These are phyloP conservation scores for Caenorhabditis imperialis DNA, from an alignment of 2,888 invertebrate genomes.

Conservation along the genomic window DNA sequence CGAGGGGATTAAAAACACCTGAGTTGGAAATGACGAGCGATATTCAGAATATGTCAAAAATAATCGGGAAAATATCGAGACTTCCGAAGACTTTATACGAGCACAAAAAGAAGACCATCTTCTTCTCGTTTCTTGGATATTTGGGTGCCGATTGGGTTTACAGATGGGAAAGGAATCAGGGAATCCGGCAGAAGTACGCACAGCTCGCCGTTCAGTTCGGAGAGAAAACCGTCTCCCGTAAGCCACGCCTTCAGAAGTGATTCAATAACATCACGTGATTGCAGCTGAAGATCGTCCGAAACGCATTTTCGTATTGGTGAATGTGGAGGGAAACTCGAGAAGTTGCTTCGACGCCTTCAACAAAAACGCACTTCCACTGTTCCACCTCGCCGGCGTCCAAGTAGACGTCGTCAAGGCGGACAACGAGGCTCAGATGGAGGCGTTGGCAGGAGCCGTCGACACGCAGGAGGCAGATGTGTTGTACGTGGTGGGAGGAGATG, in stretches of 20 bases:
- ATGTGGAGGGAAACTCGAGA: constrained; percentile 69
- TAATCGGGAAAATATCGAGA: constrained; percentile 47
- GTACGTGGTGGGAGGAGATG: constrained; percentile 77
- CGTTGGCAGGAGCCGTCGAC: constrained; percentile 70
- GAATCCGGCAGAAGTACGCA: constrained; percentile 69
- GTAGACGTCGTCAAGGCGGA: constrained; percentile 70
- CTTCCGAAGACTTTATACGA: constrained; percentile 61
- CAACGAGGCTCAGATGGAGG: constrained; percentile 67
- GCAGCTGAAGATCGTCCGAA: constrained; percentile 67
- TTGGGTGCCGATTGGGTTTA: constrained; percentile 59
- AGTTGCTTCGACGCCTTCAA: constrained; percentile 69
- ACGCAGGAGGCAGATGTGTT: constrained; percentile 73
- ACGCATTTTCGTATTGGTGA: constrained; percentile 71
- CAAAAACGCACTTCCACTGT: constrained; percentile 73
- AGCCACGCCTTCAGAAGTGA: neutral
- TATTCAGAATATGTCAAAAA: constrained; percentile 56
- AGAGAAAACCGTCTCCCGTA: constrained; percentile 61
- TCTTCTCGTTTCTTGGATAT: constrained; percentile 62
- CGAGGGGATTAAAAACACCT: no score
- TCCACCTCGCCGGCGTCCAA: constrained; percentile 75
- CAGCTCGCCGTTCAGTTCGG: constrained; percentile 68
- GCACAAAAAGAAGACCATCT: constrained; percentile 70
- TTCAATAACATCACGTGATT: neutral
- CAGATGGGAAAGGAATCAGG: constrained; percentile 57
- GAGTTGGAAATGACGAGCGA: neutral